Conservation (phyloP, 2,113 vertebrate species). For the Syngnathus scovelli region DNA sequence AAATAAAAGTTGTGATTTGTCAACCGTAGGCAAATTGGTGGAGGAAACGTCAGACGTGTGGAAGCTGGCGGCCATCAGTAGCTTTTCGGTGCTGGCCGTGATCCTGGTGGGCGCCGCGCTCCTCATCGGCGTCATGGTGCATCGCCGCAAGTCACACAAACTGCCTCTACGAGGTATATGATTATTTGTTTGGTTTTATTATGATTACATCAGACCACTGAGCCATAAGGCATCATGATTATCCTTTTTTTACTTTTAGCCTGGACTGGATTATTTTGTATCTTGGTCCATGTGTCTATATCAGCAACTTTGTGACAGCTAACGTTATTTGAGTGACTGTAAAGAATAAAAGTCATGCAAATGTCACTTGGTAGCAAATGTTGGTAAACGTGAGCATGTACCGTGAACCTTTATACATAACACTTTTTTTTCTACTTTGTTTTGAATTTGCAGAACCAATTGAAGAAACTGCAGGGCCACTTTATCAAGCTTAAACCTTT, state of each 20-base stretch:
- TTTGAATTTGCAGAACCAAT: conserved; percentile 65
- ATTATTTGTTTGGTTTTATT: too few relatives aligned
- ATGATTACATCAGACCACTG: too few relatives aligned
- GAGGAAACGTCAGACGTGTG: conserved; percentile 61
- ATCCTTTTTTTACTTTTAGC: neutral
- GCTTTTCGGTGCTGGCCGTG: conserved; percentile 70
- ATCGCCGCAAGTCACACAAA: conserved; percentile 65
- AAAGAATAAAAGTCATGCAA: neutral
- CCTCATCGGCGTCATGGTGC: conserved; percentile 71
- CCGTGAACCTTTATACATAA: neutral
- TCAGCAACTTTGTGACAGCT: neutral
- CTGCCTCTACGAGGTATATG: conserved; percentile 66
- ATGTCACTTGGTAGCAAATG: neutral
- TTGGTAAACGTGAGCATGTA: neutral
- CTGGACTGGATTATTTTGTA: neutral
- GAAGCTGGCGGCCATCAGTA: conserved; percentile 74
- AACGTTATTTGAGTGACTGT: neutral
- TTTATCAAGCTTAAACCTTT: conserved; percentile 69
- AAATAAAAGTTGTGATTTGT: too few relatives aligned
- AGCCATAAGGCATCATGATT: too few relatives aligned
- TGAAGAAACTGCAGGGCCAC: conserved; percentile 75
- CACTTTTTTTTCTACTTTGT: neutral
- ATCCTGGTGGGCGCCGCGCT: conserved; percentile 66
- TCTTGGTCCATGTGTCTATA: neutral
- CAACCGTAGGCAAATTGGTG: conserved; percentile 37